Base-by-base conservation (phyloP, 2,113 vertebrate species). In the Festucalex cinctus region DNA sequence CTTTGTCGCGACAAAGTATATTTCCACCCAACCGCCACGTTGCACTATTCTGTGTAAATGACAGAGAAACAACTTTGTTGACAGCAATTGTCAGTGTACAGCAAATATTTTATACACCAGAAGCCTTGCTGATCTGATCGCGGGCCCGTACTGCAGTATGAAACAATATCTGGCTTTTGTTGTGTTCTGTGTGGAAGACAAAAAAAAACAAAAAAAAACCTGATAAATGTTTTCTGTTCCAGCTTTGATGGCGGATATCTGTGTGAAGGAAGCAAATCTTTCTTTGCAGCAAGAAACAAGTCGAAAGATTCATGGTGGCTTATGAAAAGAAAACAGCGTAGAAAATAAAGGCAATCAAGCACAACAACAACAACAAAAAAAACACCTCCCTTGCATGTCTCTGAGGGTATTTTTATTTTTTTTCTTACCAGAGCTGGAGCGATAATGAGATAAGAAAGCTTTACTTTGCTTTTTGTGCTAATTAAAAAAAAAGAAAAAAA, bases 391-490 rank as follows among this genome's bases (percentile, higher is more conserved):
- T 10, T 63, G 57, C 57, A 73, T 28, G 73, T 80, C 83, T 81
- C 78, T 57, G 28, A 59, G 71, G 83, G 19, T 19, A 37, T 80
- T 79, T 72, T 69, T n/a, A n/a, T 56, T 56, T 57, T 32, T 32
- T 56, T 28, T 28, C 26, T 70, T 44, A 75, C 48, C 73, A 66
- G 82, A 78, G 81, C 76, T 58, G 74, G 70, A 78, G 51, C 71
- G 78, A 84, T 88, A 85, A 90, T 83, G 73, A 88, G 85, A 86
- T 84, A 80, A 73, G 75, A 74, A 83, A 71, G 74, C 72, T 81
- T 88, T 83, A 72, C 66, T 84, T 80, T 77, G 74, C 71, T 83
- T 76, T 70, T 76, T 69, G 74, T 77, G 71, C 85, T 89, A 89
- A 89, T 91, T 88, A 88, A 88, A 86, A 83, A 86, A n/a, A n/a